Evolutionary conservation across 2,797 vertebrate species (phyloP).

Genomic region (Sarcophilus harrisii): DNA sequence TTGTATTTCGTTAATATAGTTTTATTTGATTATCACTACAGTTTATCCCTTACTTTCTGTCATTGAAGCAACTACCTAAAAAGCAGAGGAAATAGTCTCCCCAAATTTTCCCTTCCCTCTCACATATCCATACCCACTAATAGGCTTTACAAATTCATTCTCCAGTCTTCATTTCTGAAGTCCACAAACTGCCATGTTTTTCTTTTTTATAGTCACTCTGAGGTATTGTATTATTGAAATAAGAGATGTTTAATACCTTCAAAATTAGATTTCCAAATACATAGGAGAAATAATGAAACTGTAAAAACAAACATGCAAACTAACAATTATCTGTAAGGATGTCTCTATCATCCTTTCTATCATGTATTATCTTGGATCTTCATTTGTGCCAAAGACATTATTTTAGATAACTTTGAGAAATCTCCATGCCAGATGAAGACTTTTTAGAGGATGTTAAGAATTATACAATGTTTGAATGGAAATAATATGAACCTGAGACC

Average conservation of each 20-base stretch:
- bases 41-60: not conserved
- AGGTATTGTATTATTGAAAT: not conserved
- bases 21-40: not conserved
- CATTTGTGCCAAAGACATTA: not conserved
- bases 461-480: not conserved
- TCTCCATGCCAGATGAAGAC: not conserved
- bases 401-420: not conserved
- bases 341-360: not conserved
- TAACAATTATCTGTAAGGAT: not conserved
- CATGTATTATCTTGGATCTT: not conserved
- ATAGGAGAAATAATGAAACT: not conserved
- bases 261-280: not conserved
- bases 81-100: not conserved
- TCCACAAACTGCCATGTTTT: conserved; percentile 13
- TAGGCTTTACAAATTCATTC: conserved; percentile 25
- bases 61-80: not conserved
- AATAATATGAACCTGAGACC: not conserved
- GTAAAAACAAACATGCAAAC: not conserved
- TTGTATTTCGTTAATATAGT: not conserved
- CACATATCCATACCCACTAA: not conserved
- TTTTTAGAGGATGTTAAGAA: not conserved
- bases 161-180: conserved; percentile 11
- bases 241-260: not conserved
- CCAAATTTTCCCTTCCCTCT: not conserved
- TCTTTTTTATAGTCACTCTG: conserved; percentile 8